Conservation (phyloP, 2,113 vertebrate genomes). For the Sminthopsis crassicaudata region DNA sequence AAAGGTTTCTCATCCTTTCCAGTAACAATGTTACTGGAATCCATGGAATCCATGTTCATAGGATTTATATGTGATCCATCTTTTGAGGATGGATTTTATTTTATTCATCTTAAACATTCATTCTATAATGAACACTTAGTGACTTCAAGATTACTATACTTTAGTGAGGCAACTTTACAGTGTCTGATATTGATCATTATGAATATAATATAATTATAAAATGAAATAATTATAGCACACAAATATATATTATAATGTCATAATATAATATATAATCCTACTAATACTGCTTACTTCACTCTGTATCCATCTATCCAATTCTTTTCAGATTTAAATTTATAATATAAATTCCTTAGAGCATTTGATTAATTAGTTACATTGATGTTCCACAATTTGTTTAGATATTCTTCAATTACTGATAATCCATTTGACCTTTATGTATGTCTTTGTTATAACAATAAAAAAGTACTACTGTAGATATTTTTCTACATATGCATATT, state of each 20-base stretch:
- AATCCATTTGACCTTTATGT: neutral
- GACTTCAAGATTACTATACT: constrained; percentile 32
- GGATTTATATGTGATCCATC: constrained; percentile 24
- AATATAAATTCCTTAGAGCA: neutral
- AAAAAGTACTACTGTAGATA: neutral
- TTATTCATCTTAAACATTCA: neutral
- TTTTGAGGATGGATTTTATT: too few relatives aligned
- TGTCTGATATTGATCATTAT: constrained; percentile 12
- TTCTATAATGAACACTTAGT: constrained; percentile 44
- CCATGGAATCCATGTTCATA: constrained; percentile 40
- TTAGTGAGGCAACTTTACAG: constrained; percentile 17
- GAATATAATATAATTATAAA: neutral
- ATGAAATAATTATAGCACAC: neutral
- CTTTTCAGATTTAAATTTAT: neutral
- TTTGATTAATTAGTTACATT: neutral
- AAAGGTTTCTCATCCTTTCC: constrained; percentile 66
- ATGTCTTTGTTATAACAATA: neutral
- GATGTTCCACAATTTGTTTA: neutral
- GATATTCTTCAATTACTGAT: neutral
- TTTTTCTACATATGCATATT: neutral
- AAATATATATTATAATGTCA: neutral
- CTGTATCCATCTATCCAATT: neutral
- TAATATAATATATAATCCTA: neutral
- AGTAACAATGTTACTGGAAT: too few relatives aligned
- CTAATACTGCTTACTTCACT: neutral